These are phyloP conservation scores for Excalfactoria chinensis DNA, from an alignment of 2,113 vertebrate species.

Conservation along the genomic window DNA sequence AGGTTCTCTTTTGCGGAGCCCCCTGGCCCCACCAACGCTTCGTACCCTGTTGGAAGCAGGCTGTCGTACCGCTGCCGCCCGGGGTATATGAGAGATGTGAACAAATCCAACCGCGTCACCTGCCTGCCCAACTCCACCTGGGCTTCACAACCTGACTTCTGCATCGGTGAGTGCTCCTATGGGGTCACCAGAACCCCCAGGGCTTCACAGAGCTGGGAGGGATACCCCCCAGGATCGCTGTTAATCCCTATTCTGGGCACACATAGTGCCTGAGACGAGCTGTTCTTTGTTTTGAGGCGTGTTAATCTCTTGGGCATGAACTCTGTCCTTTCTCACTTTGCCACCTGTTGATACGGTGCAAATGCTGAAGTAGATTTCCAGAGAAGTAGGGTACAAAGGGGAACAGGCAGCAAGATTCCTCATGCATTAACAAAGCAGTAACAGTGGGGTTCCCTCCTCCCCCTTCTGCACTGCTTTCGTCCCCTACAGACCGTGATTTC, in stretches of 20 bases:
- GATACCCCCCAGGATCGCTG: rapidly evolving
- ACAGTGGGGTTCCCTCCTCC: rapidly evolving
- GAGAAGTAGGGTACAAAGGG: rapidly evolving
- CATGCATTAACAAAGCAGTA: rapidly evolving
- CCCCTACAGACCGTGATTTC: neutral
- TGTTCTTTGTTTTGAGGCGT: rapidly evolving
- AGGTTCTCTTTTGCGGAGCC: neutral
- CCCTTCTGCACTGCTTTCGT: rapidly evolving
- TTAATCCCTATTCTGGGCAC: neutral
- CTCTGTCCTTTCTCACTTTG: neutral
- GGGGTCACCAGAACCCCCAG: rapidly evolving
- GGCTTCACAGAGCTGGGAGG: rapidly evolving
- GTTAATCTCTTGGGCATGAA: neutral
- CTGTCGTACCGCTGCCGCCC: neutral
- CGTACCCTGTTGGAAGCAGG: rapidly evolving
- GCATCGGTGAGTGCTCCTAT: neutral
- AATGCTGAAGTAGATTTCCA: rapidly evolving
- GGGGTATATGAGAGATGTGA: rapidly evolving
- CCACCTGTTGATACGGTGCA: rapidly evolving
- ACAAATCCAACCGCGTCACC: rapidly evolving
- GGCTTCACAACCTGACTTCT: neutral
- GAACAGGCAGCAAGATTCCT: neutral
- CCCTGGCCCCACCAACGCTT: rapidly evolving
- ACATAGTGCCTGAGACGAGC: rapidly evolving
- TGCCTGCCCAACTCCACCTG: neutral